phyloP scores from a whole-genome alignment of 2,888 invertebrate species.

The Hypomecis atomaria region DNA sequence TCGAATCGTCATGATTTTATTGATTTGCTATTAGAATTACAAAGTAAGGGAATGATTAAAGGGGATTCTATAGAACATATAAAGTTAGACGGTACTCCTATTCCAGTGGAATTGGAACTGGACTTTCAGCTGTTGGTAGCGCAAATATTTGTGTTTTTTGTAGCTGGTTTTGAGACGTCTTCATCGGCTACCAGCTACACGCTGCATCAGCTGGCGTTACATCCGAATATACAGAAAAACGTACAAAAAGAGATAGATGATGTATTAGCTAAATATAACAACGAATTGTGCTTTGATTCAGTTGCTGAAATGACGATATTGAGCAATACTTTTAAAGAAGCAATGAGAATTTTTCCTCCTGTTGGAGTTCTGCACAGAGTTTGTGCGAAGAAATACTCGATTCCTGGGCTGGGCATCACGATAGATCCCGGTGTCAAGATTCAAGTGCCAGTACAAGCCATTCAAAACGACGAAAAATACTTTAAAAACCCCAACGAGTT shows the following conservation, averaged over 20 bases:
- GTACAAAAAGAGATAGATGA: conserved; percentile 67
- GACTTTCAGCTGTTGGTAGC: conserved; percentile 56
- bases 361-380: conserved; percentile 59
- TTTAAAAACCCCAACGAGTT: conserved; percentile 62
- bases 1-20: conserved; percentile 62
- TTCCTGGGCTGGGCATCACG: conserved; percentile 56
- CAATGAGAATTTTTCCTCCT: conserved; percentile 64
- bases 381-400: conserved; percentile 55
- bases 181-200: conserved; percentile 70
- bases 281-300: conserved; percentile 64
- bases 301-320: conserved; percentile 60
- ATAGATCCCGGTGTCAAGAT: conserved; percentile 66
- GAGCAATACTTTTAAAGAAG: conserved; percentile 63
- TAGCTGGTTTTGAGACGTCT: conserved; percentile 78
- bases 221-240: conserved; percentile 66
- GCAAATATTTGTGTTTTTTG: conserved; percentile 69
- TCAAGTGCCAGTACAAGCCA: conserved; percentile 62
- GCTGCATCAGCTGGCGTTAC: conserved; percentile 67
- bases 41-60: conserved; percentile 58
- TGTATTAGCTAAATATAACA: conserved; percentile 58
- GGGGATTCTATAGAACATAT: conserved; percentile 63
- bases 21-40: conserved; percentile 60
- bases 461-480: conserved; percentile 66
- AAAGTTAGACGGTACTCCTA: conserved; percentile 57
- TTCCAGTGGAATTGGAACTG: conserved; percentile 58